Base-by-base conservation (phyloP, 2,888 invertebrate species). In the Adineta ricciae region DNA sequence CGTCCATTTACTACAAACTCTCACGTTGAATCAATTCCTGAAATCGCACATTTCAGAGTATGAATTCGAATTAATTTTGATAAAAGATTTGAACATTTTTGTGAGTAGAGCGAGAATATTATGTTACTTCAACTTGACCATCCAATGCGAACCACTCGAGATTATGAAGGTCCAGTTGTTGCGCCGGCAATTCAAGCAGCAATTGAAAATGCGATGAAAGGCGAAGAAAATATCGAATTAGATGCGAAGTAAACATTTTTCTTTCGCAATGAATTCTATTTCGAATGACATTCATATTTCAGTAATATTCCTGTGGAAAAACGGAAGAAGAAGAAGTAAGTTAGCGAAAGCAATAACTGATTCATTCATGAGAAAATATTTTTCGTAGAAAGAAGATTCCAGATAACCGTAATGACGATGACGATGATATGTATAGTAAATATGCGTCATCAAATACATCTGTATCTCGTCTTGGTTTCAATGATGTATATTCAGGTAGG, bases 91-190 rank as follows among this genome's bases (percentile, higher is more conserved):
- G 0, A 27, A 3, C 5, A 24, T 11, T 41, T 38, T 38, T 36
- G n/a, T 46, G 8, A 46, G 5, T 11, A 83, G 92, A 92, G 92
- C 78, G 94, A 95, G 90, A 94, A 94, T 91, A 93, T 95, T 86
- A 91, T 95, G 87, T 92, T 93, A 88, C 92, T 95, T 87, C 93
- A 93, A 88, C 91, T 95, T 87, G 94, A 94, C 88, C 93, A 94
- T 92, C 94, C 94, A 72, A 92, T 93, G 84, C 90, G 94, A 88
- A 94, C 94, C 85, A 95, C 95, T 0, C 91, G 94, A 87, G 93
- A 93, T 88, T 95, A 95, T 91, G 92, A 92, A 87, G 93, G 93
- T 73, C 94, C 94, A 0, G 91, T 92, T 0, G 93, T 94, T 83
- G 93, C 94, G n/a, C 94, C 94, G 0, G 93, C 93, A 85, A 93